Percentiles rank a stretch among this genome's conserved stretches.
Evolutionary conservation across 2,113 vertebrate species (phyloP).

Genomic region (Pollimyrus isidori): DNA sequence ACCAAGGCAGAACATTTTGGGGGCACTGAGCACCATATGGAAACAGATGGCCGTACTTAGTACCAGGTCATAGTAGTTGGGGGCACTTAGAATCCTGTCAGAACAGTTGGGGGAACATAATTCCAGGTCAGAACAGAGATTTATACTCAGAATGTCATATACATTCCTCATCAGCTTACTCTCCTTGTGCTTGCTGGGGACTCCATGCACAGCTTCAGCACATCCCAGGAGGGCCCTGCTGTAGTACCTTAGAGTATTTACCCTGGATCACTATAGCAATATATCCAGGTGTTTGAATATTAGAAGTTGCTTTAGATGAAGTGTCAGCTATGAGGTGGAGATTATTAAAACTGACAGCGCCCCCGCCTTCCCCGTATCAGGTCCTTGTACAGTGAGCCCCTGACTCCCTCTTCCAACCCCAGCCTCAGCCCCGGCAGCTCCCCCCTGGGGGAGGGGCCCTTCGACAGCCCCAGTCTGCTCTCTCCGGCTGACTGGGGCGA

Average conservation of each 20-base stretch:
- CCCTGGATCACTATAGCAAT: not conserved
- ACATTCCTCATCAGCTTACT: not conserved
- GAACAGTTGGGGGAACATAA: not conserved
- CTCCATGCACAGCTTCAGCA: not conserved
- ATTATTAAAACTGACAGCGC: not conserved
- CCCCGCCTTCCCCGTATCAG: conserved; percentile 49
- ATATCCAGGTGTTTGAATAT: not conserved
- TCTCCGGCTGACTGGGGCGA: conserved; percentile 93
- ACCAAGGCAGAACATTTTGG: not conserved
- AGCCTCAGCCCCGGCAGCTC: conserved; percentile 84
- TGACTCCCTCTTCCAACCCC: conserved; percentile 84
- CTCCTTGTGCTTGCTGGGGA: not conserved
- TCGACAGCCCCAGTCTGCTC: conserved; percentile 80
- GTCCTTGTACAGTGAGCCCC: conserved; percentile 79
- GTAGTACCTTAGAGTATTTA: not conserved
- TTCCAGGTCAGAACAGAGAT: not conserved
- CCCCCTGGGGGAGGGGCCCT: conserved; percentile 71
- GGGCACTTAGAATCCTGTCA: not conserved
- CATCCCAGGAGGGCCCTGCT: not conserved
- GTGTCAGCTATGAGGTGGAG: not conserved
- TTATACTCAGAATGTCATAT: not conserved
- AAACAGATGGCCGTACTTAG: not conserved
- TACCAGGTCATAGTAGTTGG: not conserved
- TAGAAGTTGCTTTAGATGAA: not conserved
- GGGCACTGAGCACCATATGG: not conserved